Evolutionary conservation across 30 jellyfish, hydroid and myxozoan species (phyloP), one percentile per base, ranked within the genome.

Genomic region (Aurelia sp.): DNA sequence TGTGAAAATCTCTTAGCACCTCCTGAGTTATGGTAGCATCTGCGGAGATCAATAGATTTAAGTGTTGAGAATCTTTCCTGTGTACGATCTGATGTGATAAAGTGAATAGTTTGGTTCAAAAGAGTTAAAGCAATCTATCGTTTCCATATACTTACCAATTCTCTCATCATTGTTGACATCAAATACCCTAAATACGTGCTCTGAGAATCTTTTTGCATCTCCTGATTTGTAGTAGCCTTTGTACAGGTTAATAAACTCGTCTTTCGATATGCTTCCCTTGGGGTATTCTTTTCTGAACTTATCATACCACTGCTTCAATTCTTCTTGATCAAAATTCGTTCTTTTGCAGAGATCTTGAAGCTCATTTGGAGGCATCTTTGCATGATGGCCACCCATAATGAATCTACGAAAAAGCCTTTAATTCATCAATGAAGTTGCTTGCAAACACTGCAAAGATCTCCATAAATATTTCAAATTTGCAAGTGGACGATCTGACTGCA

Each of bases 181-280:
- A 57, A 90, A 90, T 7, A 90, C 97, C 40, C 97, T 40, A 61
- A 90, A 90, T 13, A 90, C 97, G 66, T 90, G 97, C 78, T 90
- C 97, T 3, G 97, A 90, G 65, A 90, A 90, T 60, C 64, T 70
- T 62, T 76, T 74, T 6, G 95, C 91, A 73, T 90, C 97, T 13
- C 97, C 97, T n/a, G 81, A 30, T 50, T 52, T 84, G 68, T 90
- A 90, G 64, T 83, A 86, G 18, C 88, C 93, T 47, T 88, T 82
- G 80, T 90, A 90, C 37, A 90, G 57, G 50, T 84, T 59, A 11
- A 82, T 55, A 71, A 90, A 90, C 70, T 90, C 92, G 22, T 84
- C 82, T 62, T 90, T 83, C 0, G 89, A 62, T 59, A 90, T 90
- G 84, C 82, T 72, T 17, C 97, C 97, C 21, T 76, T 82, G 18